phyloP scores from a whole-genome alignment of 2,888 invertebrate species.

The Tillus elongatus region DNA sequence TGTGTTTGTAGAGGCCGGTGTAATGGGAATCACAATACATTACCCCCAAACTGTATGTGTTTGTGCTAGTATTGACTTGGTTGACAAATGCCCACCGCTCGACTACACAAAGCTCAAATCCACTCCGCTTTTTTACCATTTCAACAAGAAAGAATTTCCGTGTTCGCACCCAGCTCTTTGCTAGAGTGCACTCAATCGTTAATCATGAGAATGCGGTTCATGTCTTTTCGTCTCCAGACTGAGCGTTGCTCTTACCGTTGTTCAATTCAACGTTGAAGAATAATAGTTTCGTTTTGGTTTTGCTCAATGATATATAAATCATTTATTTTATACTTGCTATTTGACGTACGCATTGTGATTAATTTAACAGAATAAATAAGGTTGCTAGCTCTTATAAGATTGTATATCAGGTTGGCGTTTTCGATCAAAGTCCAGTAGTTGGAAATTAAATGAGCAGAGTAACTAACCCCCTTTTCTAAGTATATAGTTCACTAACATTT shows the following conservation, averaged over 20 bases:
- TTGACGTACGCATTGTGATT: too few species aligned
- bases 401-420: too few species aligned
- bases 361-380: too few species aligned
- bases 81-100: slow-evolving; percentile 41
- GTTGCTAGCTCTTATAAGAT: too few species aligned
- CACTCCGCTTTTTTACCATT: slow-evolving; percentile 36
- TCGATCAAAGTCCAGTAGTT: too few species aligned
- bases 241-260: too few species aligned
- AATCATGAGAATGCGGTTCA: slow-evolving; percentile 39
- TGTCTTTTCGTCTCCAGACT: slow-evolving; percentile 31
- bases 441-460: too few species aligned
- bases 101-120: slow-evolving; percentile 33
- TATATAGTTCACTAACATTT: too few species aligned
- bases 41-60: slow-evolving; percentile 30
- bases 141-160: slow-evolving; percentile 40
- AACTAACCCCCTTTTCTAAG: too few species aligned
- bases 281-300: slow-evolving; percentile 28
- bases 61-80: slow-evolving; percentile 30
- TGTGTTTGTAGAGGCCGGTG: too few species aligned
- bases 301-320: too few species aligned
- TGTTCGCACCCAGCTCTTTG: slow-evolving; percentile 38
- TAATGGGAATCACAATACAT: slow-evolving; percentile 42
- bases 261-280: slow-evolving; percentile 27
- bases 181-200: slow-evolving; percentile 43
- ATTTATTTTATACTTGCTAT: too few species aligned